These are phyloP conservation scores for Caenorhabditis doughertyi DNA, from an alignment of 2,888 invertebrate genomes.

Conservation along the genomic window DNA sequence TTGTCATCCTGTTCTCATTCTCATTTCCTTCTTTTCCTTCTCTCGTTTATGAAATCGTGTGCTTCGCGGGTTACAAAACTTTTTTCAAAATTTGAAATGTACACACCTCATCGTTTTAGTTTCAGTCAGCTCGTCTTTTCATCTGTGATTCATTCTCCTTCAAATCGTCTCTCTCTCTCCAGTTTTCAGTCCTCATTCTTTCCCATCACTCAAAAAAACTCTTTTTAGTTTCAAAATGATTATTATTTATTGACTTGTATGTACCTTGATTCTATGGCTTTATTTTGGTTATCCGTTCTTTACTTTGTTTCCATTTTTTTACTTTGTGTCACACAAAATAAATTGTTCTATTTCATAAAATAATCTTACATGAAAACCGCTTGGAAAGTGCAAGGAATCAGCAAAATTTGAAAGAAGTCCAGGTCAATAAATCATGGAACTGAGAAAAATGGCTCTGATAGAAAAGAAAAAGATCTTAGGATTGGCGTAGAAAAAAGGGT, in stretches of 20 bases:
- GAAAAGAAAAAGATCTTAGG: too few species aligned
- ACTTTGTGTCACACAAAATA: not conserved
- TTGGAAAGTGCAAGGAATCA: too few species aligned
- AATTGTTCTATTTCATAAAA: too few species aligned
- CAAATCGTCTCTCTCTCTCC: not conserved
- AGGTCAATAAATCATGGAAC: too few species aligned
- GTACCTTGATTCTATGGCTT: slow-evolving; percentile 37
- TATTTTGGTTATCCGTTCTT: slow-evolving; percentile 18
- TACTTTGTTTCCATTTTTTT: slow-evolving; percentile 3
- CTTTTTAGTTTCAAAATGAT: slow-evolving; percentile 6
- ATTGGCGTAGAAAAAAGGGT: too few species aligned
- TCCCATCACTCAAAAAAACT: slow-evolving; percentile 1
- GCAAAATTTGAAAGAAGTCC: too few species aligned
- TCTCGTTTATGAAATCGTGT: slow-evolving; percentile 35
- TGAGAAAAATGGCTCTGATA: too few species aligned
- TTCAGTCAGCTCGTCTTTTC: slow-evolving; percentile 13
- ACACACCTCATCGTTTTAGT: slow-evolving; percentile 6
- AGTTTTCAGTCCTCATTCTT: not conserved
- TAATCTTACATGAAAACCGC: too few species aligned
- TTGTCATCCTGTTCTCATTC: not conserved
- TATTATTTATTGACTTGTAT: slow-evolving; percentile 38
- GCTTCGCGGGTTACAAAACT: slow-evolving; percentile 30
- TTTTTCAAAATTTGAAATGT: not conserved
- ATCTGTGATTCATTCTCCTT: slow-evolving; percentile 20
- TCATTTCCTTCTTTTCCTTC: slow-evolving; percentile 7